Base-by-base conservation (phyloP, 37 sponge, comb jelly and placozoan genomes). In the Spongilla lacustris region DNA sequence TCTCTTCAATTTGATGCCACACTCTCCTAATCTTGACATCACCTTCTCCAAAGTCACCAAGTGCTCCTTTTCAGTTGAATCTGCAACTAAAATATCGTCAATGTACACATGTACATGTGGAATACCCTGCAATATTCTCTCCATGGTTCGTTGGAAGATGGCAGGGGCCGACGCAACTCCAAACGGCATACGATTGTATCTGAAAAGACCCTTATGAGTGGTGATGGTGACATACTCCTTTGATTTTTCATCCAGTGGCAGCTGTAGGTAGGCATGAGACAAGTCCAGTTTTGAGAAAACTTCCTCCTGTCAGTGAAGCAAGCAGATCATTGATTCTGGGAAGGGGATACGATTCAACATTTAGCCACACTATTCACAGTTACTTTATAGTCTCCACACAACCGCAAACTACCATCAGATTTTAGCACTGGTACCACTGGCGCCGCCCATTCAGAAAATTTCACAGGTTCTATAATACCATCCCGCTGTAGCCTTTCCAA, bases 351-450 rank as follows among this genome's bases (percentile, higher is more conserved):
- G 31, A 8, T 11, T 86, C 82, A 32, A 66, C 48, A 21, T n/a
- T 67, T n/a, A 30, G 36, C 30, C 11, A 70, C 82, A 13, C 26
- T 70, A 71, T 82, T 87, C 25, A 87, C 77, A 25, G 88, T 83
- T 25, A 87, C 74, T 31, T 89, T 84, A 36, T 78, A 86, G 67
- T 89, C 89, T 50, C 89, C 84, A 76, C 84, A 89, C 25, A 89
- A 77, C 19, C 85, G 69, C 8, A 89, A 17, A 24, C 73, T 19
- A 13, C 80, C 84, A 78, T 85, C 78, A 1, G 35, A 12, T 66
- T 84, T 74, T 12, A 17, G 23, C 12, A 84, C 85, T 17, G 66
- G 17, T 26, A 77, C 85, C 21, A 84, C 79, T 14, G 85, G 85
- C 23, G 77, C 68, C 21, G 85, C 85, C 76, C 77, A 84, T 10